Conservation (phyloP, 2,888 invertebrate genomes). For the Cyrtodaria siliqua region DNA sequence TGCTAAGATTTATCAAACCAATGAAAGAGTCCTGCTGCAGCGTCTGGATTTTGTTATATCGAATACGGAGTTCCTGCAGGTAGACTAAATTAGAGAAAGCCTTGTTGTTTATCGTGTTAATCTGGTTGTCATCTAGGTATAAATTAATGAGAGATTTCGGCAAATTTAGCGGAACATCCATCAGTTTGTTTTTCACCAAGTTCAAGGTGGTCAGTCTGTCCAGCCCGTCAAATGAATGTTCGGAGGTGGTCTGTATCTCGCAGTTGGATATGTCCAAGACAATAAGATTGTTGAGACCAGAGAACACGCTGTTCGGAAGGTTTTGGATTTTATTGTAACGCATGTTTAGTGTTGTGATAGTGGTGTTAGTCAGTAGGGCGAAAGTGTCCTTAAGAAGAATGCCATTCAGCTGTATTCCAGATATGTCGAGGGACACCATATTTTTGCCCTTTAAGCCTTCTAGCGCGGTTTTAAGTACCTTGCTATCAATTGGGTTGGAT, state of each 20-base stretch:
- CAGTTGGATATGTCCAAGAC: conserved; percentile 70
- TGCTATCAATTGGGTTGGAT: conserved; percentile 68
- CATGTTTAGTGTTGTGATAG: conserved; percentile 69
- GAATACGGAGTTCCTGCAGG: conserved; percentile 94
- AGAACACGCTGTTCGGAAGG: conserved; percentile 63
- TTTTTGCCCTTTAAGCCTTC: conserved; percentile 57
- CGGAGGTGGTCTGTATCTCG: conserved; percentile 52
- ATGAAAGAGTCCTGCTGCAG: conserved; percentile 88
- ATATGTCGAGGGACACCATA: conserved; percentile 72
- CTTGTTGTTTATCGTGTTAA: conserved; percentile 92
- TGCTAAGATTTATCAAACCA: conserved; percentile 89
- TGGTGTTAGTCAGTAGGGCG: conserved; percentile 60
- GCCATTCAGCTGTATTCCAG: conserved; percentile 66
- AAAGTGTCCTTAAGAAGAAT: conserved; percentile 69
- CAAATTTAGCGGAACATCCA: conserved; percentile 65
- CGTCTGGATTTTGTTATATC: conserved; percentile 94
- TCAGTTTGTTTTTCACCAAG: conserved; percentile 69
- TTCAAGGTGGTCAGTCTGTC: conserved; percentile 62
- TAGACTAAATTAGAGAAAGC: conserved; percentile 91
- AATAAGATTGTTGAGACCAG: conserved; percentile 65
- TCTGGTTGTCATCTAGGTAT: conserved; percentile 87
- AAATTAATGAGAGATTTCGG: conserved; percentile 65
- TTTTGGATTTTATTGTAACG: conserved; percentile 65
- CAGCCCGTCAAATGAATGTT: conserved; percentile 69
- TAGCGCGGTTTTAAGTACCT: conserved; percentile 60